phyloP scores from a whole-genome alignment of 1,140 invertebrate species.

The Neuroterus valhalla region DNA sequence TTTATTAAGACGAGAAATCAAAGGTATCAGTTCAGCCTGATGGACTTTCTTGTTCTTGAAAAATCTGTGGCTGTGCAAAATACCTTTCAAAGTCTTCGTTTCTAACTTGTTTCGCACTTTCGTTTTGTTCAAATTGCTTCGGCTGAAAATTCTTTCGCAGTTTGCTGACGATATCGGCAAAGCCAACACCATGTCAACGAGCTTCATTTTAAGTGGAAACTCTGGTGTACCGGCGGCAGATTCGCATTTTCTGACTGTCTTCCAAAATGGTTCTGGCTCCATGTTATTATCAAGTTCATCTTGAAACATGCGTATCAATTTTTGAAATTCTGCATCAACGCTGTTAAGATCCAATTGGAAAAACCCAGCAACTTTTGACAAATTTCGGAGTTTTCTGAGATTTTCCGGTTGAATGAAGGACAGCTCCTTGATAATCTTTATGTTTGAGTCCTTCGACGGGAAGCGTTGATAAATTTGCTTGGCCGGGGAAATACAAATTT shows the following conservation, averaged over 20 bases:
- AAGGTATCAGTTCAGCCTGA: no score
- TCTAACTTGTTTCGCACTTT: conserved; percentile 24
- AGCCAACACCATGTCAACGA: not conserved
- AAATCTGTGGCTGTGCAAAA: no score
- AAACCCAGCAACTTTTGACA: conserved; percentile 13
- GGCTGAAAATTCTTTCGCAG: conserved; percentile 33
- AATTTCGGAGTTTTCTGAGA: conserved; percentile 13
- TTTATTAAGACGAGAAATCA: no score
- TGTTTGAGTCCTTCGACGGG: no score
- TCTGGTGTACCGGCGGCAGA: not conserved
- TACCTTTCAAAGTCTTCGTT: no score
- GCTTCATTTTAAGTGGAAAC: conserved; percentile 21
- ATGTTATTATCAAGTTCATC: not conserved
- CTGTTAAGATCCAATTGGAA: not conserved
- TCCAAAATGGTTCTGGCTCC: not conserved
- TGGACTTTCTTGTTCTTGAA: no score
- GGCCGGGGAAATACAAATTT: no score
- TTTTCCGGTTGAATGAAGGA: conserved; percentile 34
- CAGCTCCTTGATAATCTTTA: conserved; percentile 36
- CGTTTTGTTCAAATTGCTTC: conserved; percentile 44
- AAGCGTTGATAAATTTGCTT: no score
- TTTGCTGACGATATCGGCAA: conserved; percentile 30
- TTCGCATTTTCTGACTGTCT: not conserved
- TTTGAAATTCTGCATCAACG: not conserved
- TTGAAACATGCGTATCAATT: not conserved